Evolutionary conservation across 2,888 invertebrate species (phyloP).

Genomic region (Sipha maydis): DNA sequence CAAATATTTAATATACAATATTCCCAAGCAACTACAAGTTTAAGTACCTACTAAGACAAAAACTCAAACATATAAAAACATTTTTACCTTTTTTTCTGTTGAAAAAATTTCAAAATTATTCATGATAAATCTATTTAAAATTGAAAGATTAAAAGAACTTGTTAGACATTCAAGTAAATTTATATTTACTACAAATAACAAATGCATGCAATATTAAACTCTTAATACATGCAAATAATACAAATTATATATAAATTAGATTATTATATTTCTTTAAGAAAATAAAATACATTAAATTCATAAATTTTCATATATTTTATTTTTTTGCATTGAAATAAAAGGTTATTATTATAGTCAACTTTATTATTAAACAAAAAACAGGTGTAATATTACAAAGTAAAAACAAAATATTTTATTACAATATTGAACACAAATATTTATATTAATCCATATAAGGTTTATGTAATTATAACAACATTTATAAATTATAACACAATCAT

Average conservation of each 20-base stretch:
- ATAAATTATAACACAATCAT: not conserved
- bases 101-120: too few relatives aligned
- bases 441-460: not conserved
- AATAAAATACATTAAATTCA: not conserved
- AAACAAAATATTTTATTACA: not conserved
- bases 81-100: too few relatives aligned
- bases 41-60: too few relatives aligned
- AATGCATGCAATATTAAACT: conserved; percentile 3
- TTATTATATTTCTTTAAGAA: not conserved
- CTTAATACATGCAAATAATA: not conserved
- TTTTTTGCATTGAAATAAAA: too few relatives aligned
- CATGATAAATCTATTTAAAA: too few relatives aligned
- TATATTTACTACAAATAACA: not conserved
- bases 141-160: not conserved
- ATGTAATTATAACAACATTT: not conserved
- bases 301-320: too few relatives aligned
- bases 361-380: not conserved
- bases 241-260: not conserved
- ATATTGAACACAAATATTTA: not conserved
- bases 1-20: too few relatives aligned
- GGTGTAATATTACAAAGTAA: not conserved
- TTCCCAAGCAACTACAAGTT: too few relatives aligned
- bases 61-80: too few relatives aligned
- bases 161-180: not conserved
- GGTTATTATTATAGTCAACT: not conserved